A percentile compares a stretch with the other conserved stretches of the same genome.
These are phyloP conservation scores for Metalampra italica DNA, from an alignment of 2,888 invertebrate species.

Conservation along the genomic window DNA sequence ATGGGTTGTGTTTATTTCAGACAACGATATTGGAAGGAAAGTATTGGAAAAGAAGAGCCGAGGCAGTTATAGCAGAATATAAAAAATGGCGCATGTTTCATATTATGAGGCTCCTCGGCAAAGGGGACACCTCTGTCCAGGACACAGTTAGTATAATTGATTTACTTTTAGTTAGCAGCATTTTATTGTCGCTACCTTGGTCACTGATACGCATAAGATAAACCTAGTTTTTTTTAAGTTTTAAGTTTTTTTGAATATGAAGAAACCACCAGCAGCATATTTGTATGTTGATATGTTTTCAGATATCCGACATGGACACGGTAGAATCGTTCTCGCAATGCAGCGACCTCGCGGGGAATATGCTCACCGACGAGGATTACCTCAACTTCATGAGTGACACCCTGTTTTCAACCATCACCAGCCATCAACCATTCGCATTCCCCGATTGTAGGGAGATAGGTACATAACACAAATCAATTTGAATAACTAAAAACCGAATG, in stretches of 20 bases:
- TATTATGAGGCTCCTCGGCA: constrained; percentile 87
- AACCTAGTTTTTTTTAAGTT: too few relatives aligned
- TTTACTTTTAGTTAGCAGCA: not conserved
- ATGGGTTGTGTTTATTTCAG: constrained; percentile 64
- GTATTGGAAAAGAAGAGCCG: constrained; percentile 98
- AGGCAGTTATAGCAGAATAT: constrained; percentile 98
- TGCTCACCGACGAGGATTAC: constrained; percentile 91
- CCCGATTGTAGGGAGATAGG: constrained; percentile 98
- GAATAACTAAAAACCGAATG: not conserved
- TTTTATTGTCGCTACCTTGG: not conserved
- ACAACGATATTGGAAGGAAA: constrained; percentile 99
- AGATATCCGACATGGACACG: constrained; percentile 86
- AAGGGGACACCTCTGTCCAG: constrained; percentile 84
- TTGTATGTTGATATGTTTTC: constrained; percentile 15
- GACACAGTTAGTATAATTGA: constrained; percentile 81
- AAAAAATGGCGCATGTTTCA: constrained; percentile 98
- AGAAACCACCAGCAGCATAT: too few relatives aligned
- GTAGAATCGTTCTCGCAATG: constrained; percentile 84
- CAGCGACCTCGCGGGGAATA: constrained; percentile 82
- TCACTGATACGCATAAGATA: too few relatives aligned
- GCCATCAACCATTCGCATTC: constrained; percentile 94
- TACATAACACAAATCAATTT: constrained; percentile 60
- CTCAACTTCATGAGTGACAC: constrained; percentile 94
- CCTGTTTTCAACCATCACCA: constrained; percentile 90
- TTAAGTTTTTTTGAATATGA: too few relatives aligned